phyloP scores from a whole-genome alignment of 2,113 vertebrate species.

The Rhineura floridana region DNA sequence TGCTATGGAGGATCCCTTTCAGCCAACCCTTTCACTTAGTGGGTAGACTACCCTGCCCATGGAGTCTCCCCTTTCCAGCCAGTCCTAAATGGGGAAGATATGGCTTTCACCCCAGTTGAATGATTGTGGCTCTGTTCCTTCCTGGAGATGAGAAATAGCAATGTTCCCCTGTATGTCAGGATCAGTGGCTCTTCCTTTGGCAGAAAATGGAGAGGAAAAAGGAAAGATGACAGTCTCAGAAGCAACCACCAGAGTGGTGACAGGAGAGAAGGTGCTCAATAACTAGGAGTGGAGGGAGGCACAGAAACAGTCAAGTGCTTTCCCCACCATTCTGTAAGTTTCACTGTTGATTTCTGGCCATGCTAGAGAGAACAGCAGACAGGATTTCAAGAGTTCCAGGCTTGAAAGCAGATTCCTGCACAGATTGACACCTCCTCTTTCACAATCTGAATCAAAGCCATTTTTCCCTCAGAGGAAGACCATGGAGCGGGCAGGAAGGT shows the following conservation, averaged over 20 bases:
- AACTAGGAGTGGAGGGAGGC: too few relatives aligned
- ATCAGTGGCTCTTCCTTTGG: too few relatives aligned
- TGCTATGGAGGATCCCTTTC: too few relatives aligned
- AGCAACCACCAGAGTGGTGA: too few relatives aligned
- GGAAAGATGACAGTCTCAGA: background rate
- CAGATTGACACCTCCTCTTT: too few relatives aligned
- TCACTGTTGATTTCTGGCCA: too few relatives aligned
- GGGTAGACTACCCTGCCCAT: background rate
- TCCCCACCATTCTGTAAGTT: background rate
- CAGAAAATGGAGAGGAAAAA: background rate
- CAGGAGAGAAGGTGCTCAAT: too few relatives aligned
- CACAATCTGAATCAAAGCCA: background rate
- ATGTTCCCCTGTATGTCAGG: too few relatives aligned
- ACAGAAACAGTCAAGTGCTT: background rate
- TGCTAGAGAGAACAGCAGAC: background rate
- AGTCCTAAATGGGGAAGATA: background rate
- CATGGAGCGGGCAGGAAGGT: background rate
- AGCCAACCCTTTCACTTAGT: accelerated
- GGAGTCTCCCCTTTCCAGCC: too few relatives aligned
- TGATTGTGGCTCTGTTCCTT: background rate
- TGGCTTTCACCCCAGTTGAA: too few relatives aligned
- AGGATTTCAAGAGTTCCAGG: background rate
- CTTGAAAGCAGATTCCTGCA: background rate
- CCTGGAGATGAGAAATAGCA: background rate
- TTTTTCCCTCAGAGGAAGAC: background rate